Conservation (phyloP, 2,888 invertebrate species). For the Tetragnatha montana region DNA sequence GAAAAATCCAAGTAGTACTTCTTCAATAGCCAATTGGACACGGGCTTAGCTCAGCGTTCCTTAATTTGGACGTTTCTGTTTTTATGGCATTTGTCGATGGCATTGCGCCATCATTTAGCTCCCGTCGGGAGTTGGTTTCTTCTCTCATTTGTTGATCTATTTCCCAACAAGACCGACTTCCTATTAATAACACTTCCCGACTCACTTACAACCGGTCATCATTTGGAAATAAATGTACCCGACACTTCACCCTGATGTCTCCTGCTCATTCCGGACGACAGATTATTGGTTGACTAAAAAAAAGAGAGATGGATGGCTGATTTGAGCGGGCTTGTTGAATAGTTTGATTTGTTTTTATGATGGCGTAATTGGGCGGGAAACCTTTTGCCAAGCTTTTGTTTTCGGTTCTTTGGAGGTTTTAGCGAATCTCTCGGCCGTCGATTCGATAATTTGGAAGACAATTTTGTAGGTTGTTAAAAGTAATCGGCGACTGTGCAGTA, state of each 20-base stretch:
- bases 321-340: neutral
- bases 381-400: too few relatives aligned
- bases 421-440: too few relatives aligned
- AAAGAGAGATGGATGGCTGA: neutral
- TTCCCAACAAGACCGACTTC: neutral
- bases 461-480: too few relatives aligned
- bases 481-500: too few relatives aligned
- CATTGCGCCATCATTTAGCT: neutral
- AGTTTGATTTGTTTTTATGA: neutral
- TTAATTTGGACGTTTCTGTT: neutral
- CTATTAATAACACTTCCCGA: neutral
- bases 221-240: neutral
- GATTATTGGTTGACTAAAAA: neutral
- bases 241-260: neutral
- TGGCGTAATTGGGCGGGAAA: neutral
- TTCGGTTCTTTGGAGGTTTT: too few relatives aligned
- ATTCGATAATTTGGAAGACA: too few relatives aligned
- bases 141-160: neutral
- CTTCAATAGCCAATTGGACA: neutral
- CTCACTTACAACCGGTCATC: neutral
- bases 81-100: neutral
- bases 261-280: neutral
- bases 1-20: neutral
- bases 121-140: neutral
- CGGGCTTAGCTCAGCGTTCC: neutral